Percentiles rank a stretch among this genome's conserved stretches.
These are phyloP conservation scores for Saccopteryx leptura DNA, from an alignment of 2,113 vertebrate species.

Conservation along the genomic window DNA sequence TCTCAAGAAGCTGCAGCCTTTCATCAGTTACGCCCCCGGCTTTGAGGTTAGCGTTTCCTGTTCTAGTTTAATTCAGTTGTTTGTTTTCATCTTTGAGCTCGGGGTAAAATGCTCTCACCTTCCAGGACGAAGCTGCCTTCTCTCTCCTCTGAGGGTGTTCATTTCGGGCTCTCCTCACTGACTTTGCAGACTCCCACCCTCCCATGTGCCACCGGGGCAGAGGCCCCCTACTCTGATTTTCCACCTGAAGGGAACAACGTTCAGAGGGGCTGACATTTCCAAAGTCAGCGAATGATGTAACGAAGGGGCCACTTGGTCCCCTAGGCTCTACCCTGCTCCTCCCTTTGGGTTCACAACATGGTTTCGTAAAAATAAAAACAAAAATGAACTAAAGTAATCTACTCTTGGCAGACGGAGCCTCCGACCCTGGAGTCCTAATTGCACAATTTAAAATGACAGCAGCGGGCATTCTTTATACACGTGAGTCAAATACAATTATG, in stretches of 20 bases:
- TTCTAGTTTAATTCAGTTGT: not conserved
- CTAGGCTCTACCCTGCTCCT: not conserved
- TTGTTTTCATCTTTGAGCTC: constrained; percentile 48
- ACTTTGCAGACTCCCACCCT: not conserved
- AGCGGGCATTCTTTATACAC: constrained; percentile 38
- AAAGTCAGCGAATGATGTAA: not conserved
- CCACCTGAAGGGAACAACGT: not conserved
- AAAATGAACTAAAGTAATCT: constrained; percentile 22
- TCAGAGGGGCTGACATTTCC: not conserved
- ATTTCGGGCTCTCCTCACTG: too few species aligned
- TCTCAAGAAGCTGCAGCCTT: constrained; percentile 63
- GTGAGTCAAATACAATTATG: constrained; percentile 47
- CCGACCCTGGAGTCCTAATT: not conserved
- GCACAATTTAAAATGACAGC: constrained; percentile 58
- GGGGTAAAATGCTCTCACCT: not conserved
- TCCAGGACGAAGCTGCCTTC: not conserved
- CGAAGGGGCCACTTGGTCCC: not conserved
- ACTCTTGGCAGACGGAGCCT: not conserved
- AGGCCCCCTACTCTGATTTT: not conserved
- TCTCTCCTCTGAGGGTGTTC: not conserved
- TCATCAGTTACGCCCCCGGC: not conserved
- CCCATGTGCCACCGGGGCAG: accelerated
- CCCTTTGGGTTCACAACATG: not conserved
- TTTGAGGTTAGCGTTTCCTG: not conserved
- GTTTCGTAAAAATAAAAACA: constrained; percentile 44